Percentiles rank a stretch among this genome's conserved stretches.
Conservation (phyloP, 2,888 invertebrate species). For the Fragum whitleyi region DNA sequence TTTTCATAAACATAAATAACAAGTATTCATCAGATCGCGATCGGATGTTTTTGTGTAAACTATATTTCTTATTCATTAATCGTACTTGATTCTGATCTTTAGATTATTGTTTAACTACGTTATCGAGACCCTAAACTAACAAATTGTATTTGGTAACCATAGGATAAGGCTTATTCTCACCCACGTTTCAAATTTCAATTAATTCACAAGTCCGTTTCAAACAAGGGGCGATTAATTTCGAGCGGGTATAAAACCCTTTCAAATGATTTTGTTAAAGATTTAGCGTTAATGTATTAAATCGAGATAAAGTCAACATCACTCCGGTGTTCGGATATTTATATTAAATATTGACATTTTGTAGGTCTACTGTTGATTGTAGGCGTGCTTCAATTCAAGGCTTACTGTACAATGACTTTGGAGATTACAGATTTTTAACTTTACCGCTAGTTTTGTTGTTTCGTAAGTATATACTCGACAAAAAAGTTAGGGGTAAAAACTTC, state of each 20-base stretch:
- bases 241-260: background rate
- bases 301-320: constrained; percentile 12
- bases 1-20: too few relatives aligned
- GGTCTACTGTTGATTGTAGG: constrained; percentile 19
- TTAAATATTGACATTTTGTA: constrained; percentile 27
- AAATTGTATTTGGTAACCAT: background rate
- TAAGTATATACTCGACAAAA: too few relatives aligned
- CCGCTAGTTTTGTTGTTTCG: too few relatives aligned
- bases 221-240: background rate
- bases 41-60: too few relatives aligned
- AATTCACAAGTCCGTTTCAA: background rate
- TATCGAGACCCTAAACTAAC: too few relatives aligned
- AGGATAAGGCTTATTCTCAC: background rate
- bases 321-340: constrained; percentile 18
- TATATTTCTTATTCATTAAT: too few relatives aligned
- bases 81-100: too few relatives aligned
- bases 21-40: too few relatives aligned
- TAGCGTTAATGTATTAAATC: constrained; percentile 25
- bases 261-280: constrained; percentile 22
- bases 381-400: background rate
- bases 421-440: too few relatives aligned
- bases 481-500: too few relatives aligned
- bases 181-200: constrained; percentile 4
- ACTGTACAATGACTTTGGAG: too few relatives aligned
- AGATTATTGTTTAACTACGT: too few relatives aligned